A percentile compares a stretch with the other conserved stretches of the same genome.
These are phyloP conservation scores for Amblyteles armatorius DNA, from an alignment of 2,888 invertebrate species.

Conservation along the genomic window DNA sequence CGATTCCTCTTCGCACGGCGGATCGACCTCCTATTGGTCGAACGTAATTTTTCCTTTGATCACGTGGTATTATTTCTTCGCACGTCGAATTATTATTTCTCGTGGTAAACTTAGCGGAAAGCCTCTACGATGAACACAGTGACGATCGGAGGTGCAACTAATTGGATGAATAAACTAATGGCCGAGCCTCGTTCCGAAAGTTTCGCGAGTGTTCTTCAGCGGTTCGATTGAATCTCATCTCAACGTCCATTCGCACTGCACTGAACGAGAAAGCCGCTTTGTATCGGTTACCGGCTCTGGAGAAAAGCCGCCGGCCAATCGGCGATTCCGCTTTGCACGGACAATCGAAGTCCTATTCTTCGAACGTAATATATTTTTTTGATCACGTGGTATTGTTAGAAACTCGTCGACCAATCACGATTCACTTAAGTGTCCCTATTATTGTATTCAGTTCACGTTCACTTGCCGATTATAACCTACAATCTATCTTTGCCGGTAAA, in stretches of 20 bases:
- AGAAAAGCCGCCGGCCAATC: too few species aligned
- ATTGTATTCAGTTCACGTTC: not conserved
- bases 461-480: not conserved
- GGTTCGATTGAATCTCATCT: too few species aligned
- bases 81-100: too few species aligned
- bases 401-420: conserved; percentile 12
- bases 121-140: too few species aligned
- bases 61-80: not conserved
- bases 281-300: too few species aligned
- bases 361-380: not conserved
- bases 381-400: not conserved
- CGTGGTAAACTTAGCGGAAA: not conserved
- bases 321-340: not conserved
- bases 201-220: too few species aligned
- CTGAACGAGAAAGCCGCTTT: too few species aligned
- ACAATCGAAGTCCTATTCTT: not conserved
- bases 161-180: too few species aligned
- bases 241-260: too few species aligned
- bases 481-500: not conserved
- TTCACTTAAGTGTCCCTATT: not conserved
- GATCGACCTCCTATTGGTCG: not conserved
- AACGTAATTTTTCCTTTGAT: not conserved
- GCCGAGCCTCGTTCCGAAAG: too few species aligned
- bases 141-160: too few species aligned
- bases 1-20: not conserved